Evolutionary conservation across 2,797 vertebrate genomes (phyloP), one percentile per base, ranked within the genome.

Genomic region (Lophotriccus pileatus): DNA sequence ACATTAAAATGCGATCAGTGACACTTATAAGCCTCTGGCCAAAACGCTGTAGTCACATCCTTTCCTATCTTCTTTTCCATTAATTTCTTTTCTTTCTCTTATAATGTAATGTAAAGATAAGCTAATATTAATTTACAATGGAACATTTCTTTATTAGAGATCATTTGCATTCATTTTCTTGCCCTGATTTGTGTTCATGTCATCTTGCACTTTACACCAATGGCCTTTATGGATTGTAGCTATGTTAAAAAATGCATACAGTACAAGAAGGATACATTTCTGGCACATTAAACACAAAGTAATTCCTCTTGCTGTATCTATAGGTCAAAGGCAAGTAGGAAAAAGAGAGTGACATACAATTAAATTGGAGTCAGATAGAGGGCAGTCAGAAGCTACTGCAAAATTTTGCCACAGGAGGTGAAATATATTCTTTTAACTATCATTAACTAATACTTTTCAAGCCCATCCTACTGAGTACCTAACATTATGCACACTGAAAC

Each of bases 121-220:
- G 68, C 41, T 89, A 95, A 89, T 94, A 91, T 92, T 86, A 92
- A 93, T 84, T 94, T 94, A 84, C 79, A 95, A 64, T 81, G 60
- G 68, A 81, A 68, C 74, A 80, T 92, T 89, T 92, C 73, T 79
- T 15, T 79, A 79, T 63, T 87, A 76, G 39, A 78, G 62, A 91
- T 90, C 80, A 89, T 96, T 95, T 95, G 46, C 66, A 81, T 87
- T 89, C 34, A 70, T 92, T 94, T 92, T 7, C 79, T 89, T 78
- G 43, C 41, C 60, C 34, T 87, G 91, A 93, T 95, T 87, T 84
- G 52, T 24, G 62, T 74, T 94, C 84, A 62, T 34, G 49, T 91
- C 79, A 84, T 90, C 67, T 70, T 68, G 63, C 18, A 76, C 74
- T 93, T 92, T 74, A 77, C 9, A 77, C 13, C 79, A 82, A 56